Evolutionary conservation across 2,797 vertebrate species (phyloP).

Genomic region (Xiphorhynchus erythropygius): DNA sequence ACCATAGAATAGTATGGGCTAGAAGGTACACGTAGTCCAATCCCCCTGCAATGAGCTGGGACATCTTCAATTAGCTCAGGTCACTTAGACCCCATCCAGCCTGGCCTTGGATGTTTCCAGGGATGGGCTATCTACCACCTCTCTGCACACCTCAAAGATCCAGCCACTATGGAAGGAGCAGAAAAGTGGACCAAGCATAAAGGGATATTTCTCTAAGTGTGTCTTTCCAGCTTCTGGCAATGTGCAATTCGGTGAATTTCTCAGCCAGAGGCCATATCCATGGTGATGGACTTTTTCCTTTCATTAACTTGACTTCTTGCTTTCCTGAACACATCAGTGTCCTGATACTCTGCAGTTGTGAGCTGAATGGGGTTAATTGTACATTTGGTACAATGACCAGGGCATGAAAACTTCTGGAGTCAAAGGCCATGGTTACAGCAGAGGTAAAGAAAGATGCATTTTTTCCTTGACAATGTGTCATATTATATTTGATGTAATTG

Average conservation of each 20-base stretch:
- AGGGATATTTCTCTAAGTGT: background rate
- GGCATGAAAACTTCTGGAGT: background rate
- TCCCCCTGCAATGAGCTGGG: accelerated
- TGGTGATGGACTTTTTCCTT: background rate
- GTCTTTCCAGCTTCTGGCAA: background rate
- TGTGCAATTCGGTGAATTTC: background rate
- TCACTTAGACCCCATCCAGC: background rate
- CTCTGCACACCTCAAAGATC: background rate
- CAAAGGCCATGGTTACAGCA: background rate
- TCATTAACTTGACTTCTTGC: background rate
- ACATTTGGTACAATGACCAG: background rate
- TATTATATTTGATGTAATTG: background rate
- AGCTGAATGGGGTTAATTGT: background rate
- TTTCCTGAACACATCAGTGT: background rate
- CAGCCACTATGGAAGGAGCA: background rate
- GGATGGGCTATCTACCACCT: background rate
- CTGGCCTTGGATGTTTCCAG: background rate
- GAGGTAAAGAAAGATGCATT: background rate
- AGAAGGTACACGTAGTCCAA: background rate
- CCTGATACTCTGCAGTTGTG: accelerated
- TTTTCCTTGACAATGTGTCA: background rate
- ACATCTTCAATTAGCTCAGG: background rate
- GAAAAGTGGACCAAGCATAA: background rate
- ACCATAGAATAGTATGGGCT: background rate
- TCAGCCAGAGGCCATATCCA: background rate